Evolutionary conservation across 2,888 invertebrate species (phyloP), one percentile per base, ranked within the genome.

Genomic region (Drosophila paracracens): DNA sequence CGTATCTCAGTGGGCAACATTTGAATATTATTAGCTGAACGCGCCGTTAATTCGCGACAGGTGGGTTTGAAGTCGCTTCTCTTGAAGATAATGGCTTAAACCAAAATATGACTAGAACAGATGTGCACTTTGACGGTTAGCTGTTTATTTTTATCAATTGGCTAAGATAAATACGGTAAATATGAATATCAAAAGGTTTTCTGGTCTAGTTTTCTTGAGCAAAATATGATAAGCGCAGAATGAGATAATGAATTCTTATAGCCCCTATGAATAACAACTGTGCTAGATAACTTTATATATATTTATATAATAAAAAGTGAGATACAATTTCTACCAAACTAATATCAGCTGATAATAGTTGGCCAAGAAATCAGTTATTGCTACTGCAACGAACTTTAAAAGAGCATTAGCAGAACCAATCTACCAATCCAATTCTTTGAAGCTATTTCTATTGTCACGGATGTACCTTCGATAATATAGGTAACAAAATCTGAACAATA

Each of bases 1-100:
- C 18, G 18, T 16, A 21, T 16, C 25, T 54, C 18, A 29, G 56
- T 25, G 4, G 10, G 27, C 38, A 13, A 52, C n/a, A 46, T 21
- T 36, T 29, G 13, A 4, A 35, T 10, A 31, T 38, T 11, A 33
- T 38, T 70, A 54, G 67, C 59, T 60, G 4, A 16, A 60, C 18
- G 13, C 46, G 33, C 13, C 46, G 68, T 53, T 53, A 68, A 59
- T 60, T 70, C 35, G 29, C 60, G 4, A n/a, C 53, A 68, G 69
- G 69, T 59, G 58, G 21, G 8, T 27, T 11, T 21, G 4, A 31
- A 16, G n/a, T 35, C n/a, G 18, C 16, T n/a, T 13, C 13, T 13
- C 1, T 33, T n/a, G 52, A 29, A 35, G 40, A 46, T 33, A 52
- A 27, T 13, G 36, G 0, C 16, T 27, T 54, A 10, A 36, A 18